Base-by-base conservation (phyloP, 2,113 vertebrate species). In the Hippocampus abdominalis region DNA sequence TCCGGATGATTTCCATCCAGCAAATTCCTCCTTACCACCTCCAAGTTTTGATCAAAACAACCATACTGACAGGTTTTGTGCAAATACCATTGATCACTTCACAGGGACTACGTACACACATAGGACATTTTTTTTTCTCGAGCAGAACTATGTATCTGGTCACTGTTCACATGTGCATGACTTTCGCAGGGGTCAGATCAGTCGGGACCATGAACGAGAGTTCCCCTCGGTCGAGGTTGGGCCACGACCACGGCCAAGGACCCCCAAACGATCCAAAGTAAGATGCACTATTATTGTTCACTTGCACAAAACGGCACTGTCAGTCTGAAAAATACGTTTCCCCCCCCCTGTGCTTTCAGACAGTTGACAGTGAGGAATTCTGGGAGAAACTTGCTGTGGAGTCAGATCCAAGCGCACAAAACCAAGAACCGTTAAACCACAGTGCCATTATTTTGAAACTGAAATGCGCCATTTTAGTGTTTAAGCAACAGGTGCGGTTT, bases 311-410 rank as follows among this genome's bases (percentile, higher is more conserved):
- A 3, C 13, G 18, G 21, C 25, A 59, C 32, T 15, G 6, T 6
- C 6, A 15, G 1, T 16, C 39, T 25, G 20, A 25, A 27, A 4
- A 4, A 63, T 39, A 66, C 4, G 75, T 25, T 27, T 27, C 29
- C 29, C 29, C 29, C 29, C 29, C 27, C 27, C 27, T 27, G 29
- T 32, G 29, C 8, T 68, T 71, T 71, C 74, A 96, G 94, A 89
- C 94, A 48, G 64, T 81, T 73, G 93, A 94, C 77, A 93, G 90
- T 0, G 91, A 95, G 62, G 91, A 93, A 3, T 93, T 94, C 49
- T 97, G 94, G 95, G 88, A 93, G 32, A 81, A 84, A 1, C 72
- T 96, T 64, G 81, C 82, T 0, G 77, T 93, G 60, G 83, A 83
- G 18, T 86, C 90, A 0, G 86, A 94, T 48, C 89, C 89, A 89